Evolutionary conservation across 2,797 vertebrate species (phyloP).

Genomic region (Lepilemur ruficaudatus): DNA sequence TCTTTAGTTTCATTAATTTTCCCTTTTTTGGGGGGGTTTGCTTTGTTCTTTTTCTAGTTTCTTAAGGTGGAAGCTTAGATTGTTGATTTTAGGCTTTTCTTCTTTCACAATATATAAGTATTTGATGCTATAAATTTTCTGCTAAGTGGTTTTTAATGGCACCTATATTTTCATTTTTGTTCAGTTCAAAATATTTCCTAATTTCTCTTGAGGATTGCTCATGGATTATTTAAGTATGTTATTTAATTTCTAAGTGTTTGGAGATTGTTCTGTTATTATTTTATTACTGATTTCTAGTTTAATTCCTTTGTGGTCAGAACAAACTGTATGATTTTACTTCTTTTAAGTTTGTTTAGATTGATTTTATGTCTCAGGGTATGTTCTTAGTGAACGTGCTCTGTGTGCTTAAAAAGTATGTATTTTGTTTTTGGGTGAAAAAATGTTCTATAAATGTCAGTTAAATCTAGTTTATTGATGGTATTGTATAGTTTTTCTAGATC

Average conservation of each 20-base stretch:
- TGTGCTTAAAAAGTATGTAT: neutral
- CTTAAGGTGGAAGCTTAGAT: neutral
- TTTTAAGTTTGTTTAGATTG: neutral
- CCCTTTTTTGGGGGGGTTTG: neutral
- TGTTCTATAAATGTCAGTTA: neutral
- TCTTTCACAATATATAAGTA: neutral
- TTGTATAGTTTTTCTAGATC: neutral
- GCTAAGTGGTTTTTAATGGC: neutral
- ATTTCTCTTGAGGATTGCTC: neutral
- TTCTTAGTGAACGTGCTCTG: neutral
- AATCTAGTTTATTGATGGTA: neutral
- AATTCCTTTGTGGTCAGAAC: neutral
- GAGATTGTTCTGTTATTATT: neutral
- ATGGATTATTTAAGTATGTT: neutral
- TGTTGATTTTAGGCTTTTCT: neutral
- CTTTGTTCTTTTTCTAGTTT: neutral
- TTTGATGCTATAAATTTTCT: neutral
- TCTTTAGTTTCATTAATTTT: neutral
- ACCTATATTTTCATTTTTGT: neutral
- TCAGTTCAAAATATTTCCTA: neutral
- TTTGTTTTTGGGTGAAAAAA: neutral
- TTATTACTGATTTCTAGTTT: neutral
- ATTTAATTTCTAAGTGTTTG: neutral
- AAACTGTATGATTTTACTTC: neutral
- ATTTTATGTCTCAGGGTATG: neutral